These are phyloP conservation scores for Myocastor coypus DNA, from an alignment of 2,113 vertebrate genomes.

Conservation along the genomic window DNA sequence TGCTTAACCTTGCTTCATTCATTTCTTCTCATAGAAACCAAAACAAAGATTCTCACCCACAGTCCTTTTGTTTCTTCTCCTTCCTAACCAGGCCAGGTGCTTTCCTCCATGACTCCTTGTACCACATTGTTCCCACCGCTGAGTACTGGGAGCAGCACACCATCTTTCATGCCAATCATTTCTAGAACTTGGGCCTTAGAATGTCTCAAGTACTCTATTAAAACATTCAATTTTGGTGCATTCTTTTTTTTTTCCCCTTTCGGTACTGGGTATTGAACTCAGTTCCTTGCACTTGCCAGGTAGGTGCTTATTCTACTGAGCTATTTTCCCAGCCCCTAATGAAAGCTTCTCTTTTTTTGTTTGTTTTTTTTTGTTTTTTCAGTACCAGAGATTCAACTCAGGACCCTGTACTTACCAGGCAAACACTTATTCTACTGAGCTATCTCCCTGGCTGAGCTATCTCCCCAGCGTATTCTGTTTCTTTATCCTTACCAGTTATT, in stretches of 20 bases:
- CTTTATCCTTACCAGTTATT: not conserved
- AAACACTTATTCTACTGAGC: too few species aligned
- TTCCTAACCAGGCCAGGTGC: not conserved
- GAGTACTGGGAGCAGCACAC: not conserved
- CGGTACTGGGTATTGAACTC: too few species aligned
- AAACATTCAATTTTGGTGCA: not conserved
- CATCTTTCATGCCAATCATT: not conserved
- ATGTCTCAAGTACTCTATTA: not conserved
- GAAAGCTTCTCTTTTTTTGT: too few species aligned
- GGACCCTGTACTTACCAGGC: too few species aligned
- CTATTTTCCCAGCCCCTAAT: too few species aligned
- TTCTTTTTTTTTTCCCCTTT: too few species aligned
- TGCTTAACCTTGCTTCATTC: not conserved
- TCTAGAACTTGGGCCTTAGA: not conserved
- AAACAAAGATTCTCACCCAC: not conserved
- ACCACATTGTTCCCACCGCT: not conserved
- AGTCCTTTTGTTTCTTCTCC: not conserved
- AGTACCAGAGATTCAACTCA: too few species aligned
- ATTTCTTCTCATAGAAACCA: not conserved
- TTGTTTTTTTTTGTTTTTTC: too few species aligned
- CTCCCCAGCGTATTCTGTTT: not conserved
- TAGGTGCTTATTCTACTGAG: too few species aligned
- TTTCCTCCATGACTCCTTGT: not conserved
- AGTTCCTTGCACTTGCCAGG: too few species aligned
- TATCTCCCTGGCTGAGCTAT: too few species aligned